These are phyloP conservation scores for Eclectus roratus DNA, from an alignment of 2,113 vertebrate species.

Conservation along the genomic window DNA sequence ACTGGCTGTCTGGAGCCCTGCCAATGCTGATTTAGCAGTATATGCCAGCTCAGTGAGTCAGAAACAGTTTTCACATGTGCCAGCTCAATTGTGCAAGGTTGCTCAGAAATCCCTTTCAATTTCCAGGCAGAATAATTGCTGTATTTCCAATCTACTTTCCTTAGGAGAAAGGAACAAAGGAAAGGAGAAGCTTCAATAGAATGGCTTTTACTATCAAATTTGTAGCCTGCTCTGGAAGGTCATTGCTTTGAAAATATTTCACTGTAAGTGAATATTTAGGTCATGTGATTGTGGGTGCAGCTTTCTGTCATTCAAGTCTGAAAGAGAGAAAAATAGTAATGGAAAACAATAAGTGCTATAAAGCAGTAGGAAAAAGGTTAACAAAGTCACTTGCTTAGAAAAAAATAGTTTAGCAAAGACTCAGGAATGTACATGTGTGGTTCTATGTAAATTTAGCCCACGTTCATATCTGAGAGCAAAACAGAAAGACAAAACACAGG, in stretches of 20 bases:
- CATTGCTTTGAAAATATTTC: conserved; percentile 65
- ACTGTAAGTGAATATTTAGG: conserved; percentile 47
- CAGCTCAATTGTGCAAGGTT: conserved; percentile 70
- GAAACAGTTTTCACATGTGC: conserved; percentile 75
- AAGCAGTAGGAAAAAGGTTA: conserved; percentile 53
- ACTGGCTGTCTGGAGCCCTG: conserved; percentile 75
- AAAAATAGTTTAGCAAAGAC: conserved; percentile 37
- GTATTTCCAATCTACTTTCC: conserved; percentile 63
- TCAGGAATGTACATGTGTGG: not conserved
- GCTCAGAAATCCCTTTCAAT: conserved; percentile 74
- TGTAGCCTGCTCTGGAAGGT: conserved; percentile 51
- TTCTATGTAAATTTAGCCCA: conserved; percentile 61
- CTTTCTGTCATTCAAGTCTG: conserved; percentile 43
- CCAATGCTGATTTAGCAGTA: conserved; percentile 80
- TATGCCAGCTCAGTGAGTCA: conserved; percentile 79
- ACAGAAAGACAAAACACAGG: not conserved
- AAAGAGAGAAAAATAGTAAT: conserved; percentile 31
- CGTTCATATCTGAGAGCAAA: not conserved
- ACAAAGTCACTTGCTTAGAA: conserved; percentile 35
- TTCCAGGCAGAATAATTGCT: conserved; percentile 73
- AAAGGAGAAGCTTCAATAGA: conserved; percentile 55
- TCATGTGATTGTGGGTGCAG: conserved; percentile 53
- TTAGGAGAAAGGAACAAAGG: conserved; percentile 64
- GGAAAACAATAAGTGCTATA: conserved; percentile 46
- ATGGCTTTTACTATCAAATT: conserved; percentile 56